Base-by-base conservation (phyloP, 2,888 invertebrate species). In the Scaptomyza parva region DNA sequence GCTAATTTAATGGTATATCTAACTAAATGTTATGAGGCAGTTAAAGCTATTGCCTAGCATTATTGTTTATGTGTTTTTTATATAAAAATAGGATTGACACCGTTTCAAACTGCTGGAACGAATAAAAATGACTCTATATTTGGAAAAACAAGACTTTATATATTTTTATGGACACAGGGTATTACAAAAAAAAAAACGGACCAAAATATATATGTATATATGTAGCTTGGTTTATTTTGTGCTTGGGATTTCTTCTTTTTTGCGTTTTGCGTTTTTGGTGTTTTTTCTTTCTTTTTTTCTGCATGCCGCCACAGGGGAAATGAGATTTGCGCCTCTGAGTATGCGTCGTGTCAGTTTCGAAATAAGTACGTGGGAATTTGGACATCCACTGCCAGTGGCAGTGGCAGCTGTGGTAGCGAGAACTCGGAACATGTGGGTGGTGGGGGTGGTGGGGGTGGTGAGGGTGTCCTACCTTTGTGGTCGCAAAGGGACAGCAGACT, bases 271-370 rank as follows among this genome's bases (percentile, higher is more conserved):
- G 26, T 26, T 44, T 41, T 53, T n/a, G n/a, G n/a, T n/a, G n/a
- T n/a, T n/a, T n/a, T n/a, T n/a, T n/a, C n/a, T n/a, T n/a, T n/a
- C n/a, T 33, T 44, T 18, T 17, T 28, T 24, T 22, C 33, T 67
- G 67, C 75, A 62, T 65, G 66, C 52, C 63, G 65, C 81, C 86
- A 75, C 79, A 75, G 64, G 80, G 81, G 81, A 82, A 82, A 85
- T 85, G 79, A 82, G 81, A 82, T 82, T 82, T 85, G 83, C 75
- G 86, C 77, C 83, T 70, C 76, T 45, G 84, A 75, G 59, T 63
- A 55, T 76, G 81, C 76, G 74, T 67, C 64, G 81, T 81, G 85
- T 84, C 82, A 84, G 80, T 84, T 81, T 81, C 76, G 33, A 62
- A 77, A 72, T 76, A 68, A 74, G 66, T 70, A 70, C 73, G 73